Percentiles rank a stretch among this genome's conserved stretches.
Evolutionary conservation across 1,140 invertebrate species (phyloP).

Genomic region (Pissodes strobi): DNA sequence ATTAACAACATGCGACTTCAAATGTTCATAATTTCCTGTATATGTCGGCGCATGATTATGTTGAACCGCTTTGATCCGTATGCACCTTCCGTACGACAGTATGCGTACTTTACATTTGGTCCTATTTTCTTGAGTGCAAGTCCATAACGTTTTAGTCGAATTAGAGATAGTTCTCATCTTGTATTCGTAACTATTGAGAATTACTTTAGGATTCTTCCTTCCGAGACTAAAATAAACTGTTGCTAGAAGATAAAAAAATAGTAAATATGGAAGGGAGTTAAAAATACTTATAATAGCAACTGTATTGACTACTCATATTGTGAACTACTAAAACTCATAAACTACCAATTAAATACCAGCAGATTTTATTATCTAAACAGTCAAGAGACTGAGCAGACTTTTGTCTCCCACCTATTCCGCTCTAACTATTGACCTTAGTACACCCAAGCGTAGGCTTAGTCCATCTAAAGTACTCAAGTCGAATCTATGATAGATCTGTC

Average conservation of each 20-base stretch:
- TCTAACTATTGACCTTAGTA: too few relatives aligned
- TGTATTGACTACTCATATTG: too few relatives aligned
- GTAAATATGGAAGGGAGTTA: too few relatives aligned
- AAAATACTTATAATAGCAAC: too few relatives aligned
- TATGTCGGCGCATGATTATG: slow-evolving; percentile 24
- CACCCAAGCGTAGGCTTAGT: too few relatives aligned
- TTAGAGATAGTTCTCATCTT: slow-evolving; percentile 4
- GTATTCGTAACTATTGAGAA: slow-evolving; percentile 31
- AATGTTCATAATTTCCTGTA: slow-evolving; percentile 2
- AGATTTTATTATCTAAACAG: too few relatives aligned
- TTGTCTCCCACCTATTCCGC: too few relatives aligned
- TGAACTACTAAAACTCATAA: too few relatives aligned
- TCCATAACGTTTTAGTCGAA: slow-evolving; percentile 20
- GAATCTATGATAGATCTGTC: too few relatives aligned
- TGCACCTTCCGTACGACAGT: slow-evolving; percentile 22
- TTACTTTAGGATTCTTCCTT: slow-evolving; percentile 34
- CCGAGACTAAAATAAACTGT: slow-evolving; percentile 25
- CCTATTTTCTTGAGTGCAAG: slow-evolving; percentile 20
- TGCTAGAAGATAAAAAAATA: slow-evolving; percentile 15
- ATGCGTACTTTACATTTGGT: slow-evolving; percentile 30
- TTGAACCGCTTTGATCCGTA: slow-evolving; percentile 2
- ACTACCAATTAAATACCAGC: too few relatives aligned
- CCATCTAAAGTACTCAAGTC: too few relatives aligned
- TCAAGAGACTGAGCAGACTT: too few relatives aligned
- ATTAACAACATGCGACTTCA: slow-evolving; percentile 8